A percentile compares a stretch with the other conserved stretches of the same genome.
These are phyloP conservation scores for Australoheros scitulus DNA, from an alignment of 2,113 vertebrate genomes.

Conservation along the genomic window DNA sequence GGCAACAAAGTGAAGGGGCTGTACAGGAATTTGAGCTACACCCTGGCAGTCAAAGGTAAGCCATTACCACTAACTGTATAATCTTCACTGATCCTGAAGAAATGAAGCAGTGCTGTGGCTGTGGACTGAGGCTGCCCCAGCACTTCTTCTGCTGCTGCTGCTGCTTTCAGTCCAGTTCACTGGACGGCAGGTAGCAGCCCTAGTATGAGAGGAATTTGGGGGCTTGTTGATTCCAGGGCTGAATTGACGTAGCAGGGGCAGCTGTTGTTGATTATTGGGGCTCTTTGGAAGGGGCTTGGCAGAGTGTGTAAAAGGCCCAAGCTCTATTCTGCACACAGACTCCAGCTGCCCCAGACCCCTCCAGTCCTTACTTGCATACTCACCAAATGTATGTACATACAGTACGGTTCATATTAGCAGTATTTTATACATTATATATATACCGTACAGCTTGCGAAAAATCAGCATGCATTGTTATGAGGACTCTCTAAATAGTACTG, in stretches of 20 bases:
- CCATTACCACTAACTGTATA: conserved; percentile 12
- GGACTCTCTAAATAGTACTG: background rate
- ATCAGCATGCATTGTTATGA: conserved; percentile 22
- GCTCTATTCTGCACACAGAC: conserved; percentile 53
- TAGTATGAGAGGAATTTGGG: conserved; percentile 75
- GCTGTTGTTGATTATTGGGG: conserved; percentile 79
- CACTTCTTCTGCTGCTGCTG: conserved; percentile 3
- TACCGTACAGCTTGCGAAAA: conserved; percentile 35
- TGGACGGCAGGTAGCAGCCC: conserved; percentile 73
- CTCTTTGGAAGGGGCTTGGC: conserved; percentile 70
- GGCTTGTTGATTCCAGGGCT: conserved; percentile 70
- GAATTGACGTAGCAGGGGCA: conserved; percentile 70
- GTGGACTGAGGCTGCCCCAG: background rate
- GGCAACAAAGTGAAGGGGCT: conserved; percentile 76
- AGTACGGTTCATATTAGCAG: conserved; percentile 47
- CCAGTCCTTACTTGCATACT: conserved; percentile 63
- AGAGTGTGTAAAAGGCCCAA: conserved; percentile 58
- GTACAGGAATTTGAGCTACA: conserved; percentile 84
- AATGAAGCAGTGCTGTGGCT: conserved; percentile 28
- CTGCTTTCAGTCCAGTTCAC: conserved; percentile 31
- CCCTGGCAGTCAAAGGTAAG: conserved; percentile 84
- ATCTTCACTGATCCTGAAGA: conserved; percentile 32
- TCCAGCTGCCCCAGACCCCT: conserved; percentile 42
- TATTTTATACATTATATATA: conserved; percentile 22
- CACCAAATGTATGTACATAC: conserved; percentile 41